phyloP scores from a whole-genome alignment of 2,888 invertebrate species.

The Parelbella ahira region DNA sequence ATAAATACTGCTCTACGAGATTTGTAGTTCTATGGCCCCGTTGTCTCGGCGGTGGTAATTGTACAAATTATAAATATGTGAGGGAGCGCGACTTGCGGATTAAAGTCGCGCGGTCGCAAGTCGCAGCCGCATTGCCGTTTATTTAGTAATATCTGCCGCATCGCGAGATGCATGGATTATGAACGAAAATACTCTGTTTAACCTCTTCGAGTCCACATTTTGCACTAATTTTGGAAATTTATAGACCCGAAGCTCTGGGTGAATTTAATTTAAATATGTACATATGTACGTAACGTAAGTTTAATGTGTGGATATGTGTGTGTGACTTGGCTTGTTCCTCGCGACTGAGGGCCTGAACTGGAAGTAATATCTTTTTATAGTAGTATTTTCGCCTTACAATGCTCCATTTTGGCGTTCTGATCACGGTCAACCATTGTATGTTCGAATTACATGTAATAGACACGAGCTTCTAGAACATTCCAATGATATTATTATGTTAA shows the following conservation, averaged over 20 bases:
- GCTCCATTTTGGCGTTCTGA: too few species aligned
- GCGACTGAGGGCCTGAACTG: too few species aligned
- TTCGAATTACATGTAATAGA: too few species aligned
- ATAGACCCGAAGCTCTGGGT: conserved; percentile 10
- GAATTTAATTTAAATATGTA: conserved; percentile 17
- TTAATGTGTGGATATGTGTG: too few species aligned
- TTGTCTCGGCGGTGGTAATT: conserved; percentile 70
- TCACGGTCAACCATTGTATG: too few species aligned
- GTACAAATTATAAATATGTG: conserved; percentile 78
- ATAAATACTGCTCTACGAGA: too few species aligned
- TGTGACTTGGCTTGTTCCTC: too few species aligned
- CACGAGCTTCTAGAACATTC: too few species aligned
- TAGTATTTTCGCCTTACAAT: too few species aligned
- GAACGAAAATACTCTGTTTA: conserved; percentile 23
- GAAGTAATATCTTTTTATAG: too few species aligned
- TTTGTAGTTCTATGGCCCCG: conserved; percentile 35
- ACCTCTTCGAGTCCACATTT: conserved; percentile 14
- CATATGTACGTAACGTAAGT: too few species aligned
- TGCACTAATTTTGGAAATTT: conserved; percentile 17
- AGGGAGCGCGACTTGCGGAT: conserved; percentile 53
- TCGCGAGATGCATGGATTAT: conserved; percentile 24
- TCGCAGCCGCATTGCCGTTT: conserved; percentile 30
- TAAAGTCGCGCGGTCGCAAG: conserved; percentile 31
- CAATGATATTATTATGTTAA: too few species aligned
- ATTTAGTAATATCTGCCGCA: conserved; percentile 24